Percentiles rank a stretch among this genome's conserved stretches.
These are phyloP conservation scores for Leptinotarsa texana DNA, from an alignment of 1,140 invertebrate genomes.

Conservation along the genomic window DNA sequence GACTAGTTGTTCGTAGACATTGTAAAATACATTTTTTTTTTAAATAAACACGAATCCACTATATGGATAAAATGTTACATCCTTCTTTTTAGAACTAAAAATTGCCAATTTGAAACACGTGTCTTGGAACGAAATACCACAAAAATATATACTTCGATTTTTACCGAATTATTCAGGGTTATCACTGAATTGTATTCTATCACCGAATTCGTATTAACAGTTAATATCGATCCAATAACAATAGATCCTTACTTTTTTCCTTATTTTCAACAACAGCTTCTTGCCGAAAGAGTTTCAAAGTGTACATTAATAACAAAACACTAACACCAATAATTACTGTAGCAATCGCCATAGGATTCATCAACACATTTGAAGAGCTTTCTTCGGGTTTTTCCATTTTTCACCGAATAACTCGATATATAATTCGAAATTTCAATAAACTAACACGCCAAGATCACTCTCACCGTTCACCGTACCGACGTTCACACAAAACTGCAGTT, in stretches of 20 bases:
- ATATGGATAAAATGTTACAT: neutral
- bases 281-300: conserved; percentile 36
- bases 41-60: neutral
- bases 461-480: conserved; percentile 19
- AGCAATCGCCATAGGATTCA: conserved; percentile 33
- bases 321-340: conserved; percentile 35
- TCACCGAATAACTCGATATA: neutral
- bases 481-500: conserved; percentile 21
- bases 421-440: neutral
- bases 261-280: conserved; percentile 33
- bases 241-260: conserved; percentile 37
- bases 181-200: neutral
- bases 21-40: neutral
- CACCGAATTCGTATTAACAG: neutral
- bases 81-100: neutral
- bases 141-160: too few relatives aligned
- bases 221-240: neutral
- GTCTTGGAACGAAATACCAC: neutral
- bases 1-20: neutral
- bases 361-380: neutral
- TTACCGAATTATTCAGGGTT: too few relatives aligned
- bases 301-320: conserved; percentile 39
- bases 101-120: conserved; percentile 39
- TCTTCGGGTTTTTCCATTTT: conserved; percentile 27
- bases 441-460: conserved; percentile 15